Evolutionary conservation across 2,888 invertebrate genomes (phyloP), one percentile per base, ranked within the genome.

Genomic region (Psylliodes chrysocephalus): DNA sequence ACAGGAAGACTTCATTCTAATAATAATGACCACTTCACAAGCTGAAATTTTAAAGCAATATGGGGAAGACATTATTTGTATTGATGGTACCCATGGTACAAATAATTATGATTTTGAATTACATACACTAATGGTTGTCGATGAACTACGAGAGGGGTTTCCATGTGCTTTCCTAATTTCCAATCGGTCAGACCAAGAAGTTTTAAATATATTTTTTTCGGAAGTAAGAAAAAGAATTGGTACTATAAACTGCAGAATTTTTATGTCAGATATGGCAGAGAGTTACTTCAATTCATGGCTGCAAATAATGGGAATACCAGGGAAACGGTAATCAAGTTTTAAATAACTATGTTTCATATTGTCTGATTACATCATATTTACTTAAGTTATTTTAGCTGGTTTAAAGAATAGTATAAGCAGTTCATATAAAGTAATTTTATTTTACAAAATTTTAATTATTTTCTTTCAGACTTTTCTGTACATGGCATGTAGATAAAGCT

Each of bases 211-310:
- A 28, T 69, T 69, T 64, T 72, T 68, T 55, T 10, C 28, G 10
- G 15, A 17, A 47, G n/a, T 72, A 7, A 63, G 63, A 59, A 14
- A 55, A 38, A 55, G 44, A 12, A 60, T 71, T 15, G 66, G 66
- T 5, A 25, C 40, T 7, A 60, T 73, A 7, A 52, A 59, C 10
- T 46, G 66, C 10, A 63, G 68, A 22, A 44, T 69, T 10, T 75
- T 76, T 56, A 75, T 75, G 73, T 68, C 71, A 2, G 74, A 76
- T 46, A 67, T 71, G 57, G 67, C 66, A n/a, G 63, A 68, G 17
- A 44, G 63, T 14, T 76, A 67, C 59, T 73, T 53, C 47, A 73
- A 71, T 60, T 72, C 73, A 3, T 68, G 61, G 61, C 19, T 30
- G 17, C 18, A 52, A 52, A 25, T 61, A 14, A 44, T 61, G 54